Percentiles rank a stretch among this genome's conserved stretches.
Evolutionary conservation across 2,888 invertebrate genomes (phyloP).

Genomic region (Tipula unca): DNA sequence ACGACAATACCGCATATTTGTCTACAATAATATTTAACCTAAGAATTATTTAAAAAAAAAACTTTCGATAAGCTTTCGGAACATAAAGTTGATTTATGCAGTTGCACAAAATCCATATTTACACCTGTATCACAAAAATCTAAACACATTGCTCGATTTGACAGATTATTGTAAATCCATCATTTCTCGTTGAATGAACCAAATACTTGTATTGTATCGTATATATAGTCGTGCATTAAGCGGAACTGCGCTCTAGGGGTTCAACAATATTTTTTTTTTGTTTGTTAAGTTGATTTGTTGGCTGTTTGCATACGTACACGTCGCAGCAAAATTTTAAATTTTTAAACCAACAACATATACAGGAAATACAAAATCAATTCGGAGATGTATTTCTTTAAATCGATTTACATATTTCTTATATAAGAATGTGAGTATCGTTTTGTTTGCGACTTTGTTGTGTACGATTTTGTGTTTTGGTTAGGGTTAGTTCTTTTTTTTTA

Average conservation of each 20-base stretch:
- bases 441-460: not conserved
- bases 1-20: too few species aligned
- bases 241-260: not conserved
- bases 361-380: not conserved
- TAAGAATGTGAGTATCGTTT: not conserved
- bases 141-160: not conserved
- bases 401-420: not conserved
- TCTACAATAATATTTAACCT: too few species aligned
- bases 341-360: not conserved
- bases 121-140: not conserved
- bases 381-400: not conserved
- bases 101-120: too few species aligned
- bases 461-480: not conserved
- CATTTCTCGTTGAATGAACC: not conserved
- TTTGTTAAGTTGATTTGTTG: not conserved
- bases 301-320: not conserved
- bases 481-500: not conserved
- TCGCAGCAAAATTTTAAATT: not conserved
- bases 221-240: not conserved
- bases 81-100: too few species aligned
- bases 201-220: not conserved
- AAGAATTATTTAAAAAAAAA: too few species aligned
- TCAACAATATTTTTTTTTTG: not conserved
- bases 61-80: too few species aligned
- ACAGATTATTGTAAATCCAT: not conserved